Conservation (phyloP, 1,140 invertebrate genomes). For the Aricia agestis region DNA sequence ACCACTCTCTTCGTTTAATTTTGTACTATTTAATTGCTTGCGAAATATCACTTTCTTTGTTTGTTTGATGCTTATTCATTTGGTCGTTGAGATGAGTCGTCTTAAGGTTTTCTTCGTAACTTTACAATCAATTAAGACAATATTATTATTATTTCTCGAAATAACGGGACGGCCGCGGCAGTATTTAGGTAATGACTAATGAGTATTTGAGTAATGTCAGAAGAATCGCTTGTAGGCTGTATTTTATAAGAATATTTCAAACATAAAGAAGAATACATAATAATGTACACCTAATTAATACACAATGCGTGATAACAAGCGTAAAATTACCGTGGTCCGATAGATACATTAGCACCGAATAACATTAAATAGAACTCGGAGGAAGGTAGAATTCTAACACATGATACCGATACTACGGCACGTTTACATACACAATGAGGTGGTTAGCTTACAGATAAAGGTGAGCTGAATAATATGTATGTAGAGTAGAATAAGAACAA, state of each 20-base stretch:
- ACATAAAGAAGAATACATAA: background rate
- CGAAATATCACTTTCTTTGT: slow-evolving; percentile 62
- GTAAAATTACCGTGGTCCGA: background rate
- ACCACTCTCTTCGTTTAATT: slow-evolving; percentile 65
- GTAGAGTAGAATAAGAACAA: background rate
- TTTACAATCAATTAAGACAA: background rate
- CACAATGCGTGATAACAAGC: background rate
- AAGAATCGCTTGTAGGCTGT: background rate
- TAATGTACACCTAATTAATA: background rate
- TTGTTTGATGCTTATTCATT: background rate
- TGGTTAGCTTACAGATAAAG: background rate
- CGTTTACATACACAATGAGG: slow-evolving; percentile 1
- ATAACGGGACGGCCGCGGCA: no score
- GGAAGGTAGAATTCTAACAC: background rate
- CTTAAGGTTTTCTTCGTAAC: background rate
- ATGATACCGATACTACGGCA: background rate
- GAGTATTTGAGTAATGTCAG: no score
- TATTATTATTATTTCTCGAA: background rate
- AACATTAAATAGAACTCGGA: background rate
- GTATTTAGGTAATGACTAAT: no score
- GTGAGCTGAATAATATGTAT: background rate
- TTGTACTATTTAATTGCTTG: slow-evolving; percentile 59
- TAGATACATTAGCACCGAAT: background rate
- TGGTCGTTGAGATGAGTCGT: background rate
- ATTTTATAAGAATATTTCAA: background rate